Percentiles rank a stretch among this genome's conserved stretches.
phyloP scores from a whole-genome alignment of 2,888 invertebrate species.

The Chelonus formosanus region DNA sequence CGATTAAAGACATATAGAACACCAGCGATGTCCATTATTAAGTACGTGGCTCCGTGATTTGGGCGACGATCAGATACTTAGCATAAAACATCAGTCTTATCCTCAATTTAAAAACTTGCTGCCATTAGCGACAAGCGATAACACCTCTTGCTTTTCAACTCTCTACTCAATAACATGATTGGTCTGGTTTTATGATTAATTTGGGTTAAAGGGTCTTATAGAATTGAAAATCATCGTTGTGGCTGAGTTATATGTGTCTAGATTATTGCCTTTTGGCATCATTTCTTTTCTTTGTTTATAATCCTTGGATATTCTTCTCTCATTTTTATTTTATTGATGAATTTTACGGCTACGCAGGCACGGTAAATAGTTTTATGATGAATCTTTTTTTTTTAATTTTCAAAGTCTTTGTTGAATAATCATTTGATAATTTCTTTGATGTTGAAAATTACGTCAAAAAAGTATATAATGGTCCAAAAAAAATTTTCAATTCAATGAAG shows the following conservation, averaged over 20 bases:
- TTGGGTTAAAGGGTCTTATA: slow-evolving; percentile 48
- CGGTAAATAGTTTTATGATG: no score
- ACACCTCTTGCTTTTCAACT: slow-evolving; percentile 28
- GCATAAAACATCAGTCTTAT: slow-evolving; percentile 56
- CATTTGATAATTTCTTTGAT: no score
- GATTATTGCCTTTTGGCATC: background rate
- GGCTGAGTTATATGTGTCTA: background rate
- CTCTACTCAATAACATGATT: slow-evolving; percentile 32
- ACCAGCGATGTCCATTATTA: slow-evolving; percentile 47
- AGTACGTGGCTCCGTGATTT: slow-evolving; percentile 51
- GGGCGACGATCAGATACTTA: slow-evolving; percentile 53
- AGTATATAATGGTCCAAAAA: no score
- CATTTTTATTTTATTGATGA: no score
- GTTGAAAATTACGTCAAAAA: no score
- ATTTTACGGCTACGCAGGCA: no score
- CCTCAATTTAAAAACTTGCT: slow-evolving; percentile 43
- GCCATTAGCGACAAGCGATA: slow-evolving; percentile 42
- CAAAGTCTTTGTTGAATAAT: no score
- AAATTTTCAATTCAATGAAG: no score
- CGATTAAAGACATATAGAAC: slow-evolving; percentile 35
- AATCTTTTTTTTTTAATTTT: no score
- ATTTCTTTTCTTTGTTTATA: slow-evolving; percentile 5
- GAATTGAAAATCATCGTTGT: slow-evolving; percentile 30
- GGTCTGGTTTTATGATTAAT: slow-evolving; percentile 40
- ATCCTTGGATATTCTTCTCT: no score